Evolutionary conservation across 2,113 vertebrate genomes (phyloP), one percentile per base, ranked within the genome.

Genomic region (Plectropomus leopardus): DNA sequence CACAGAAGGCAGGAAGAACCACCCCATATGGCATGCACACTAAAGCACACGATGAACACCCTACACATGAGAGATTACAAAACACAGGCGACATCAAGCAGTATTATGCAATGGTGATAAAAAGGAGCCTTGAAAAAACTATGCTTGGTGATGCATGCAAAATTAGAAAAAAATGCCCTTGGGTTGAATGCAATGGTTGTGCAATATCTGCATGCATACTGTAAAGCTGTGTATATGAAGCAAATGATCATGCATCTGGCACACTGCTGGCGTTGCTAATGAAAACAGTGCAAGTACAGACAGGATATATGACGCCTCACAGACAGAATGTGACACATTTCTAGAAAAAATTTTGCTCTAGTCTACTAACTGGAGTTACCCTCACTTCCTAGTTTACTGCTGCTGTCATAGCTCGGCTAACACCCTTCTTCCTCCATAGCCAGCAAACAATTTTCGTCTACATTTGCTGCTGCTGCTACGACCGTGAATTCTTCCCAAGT

Each of bases 331-430:
- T 53, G 72, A 70, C 77, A 85, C 55, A 60, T 75, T 78, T 80
- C 45, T 17, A 50, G 80, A 71, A 70, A 26, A 32, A 55, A 47
- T 81, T 28, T 51, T 23, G 72, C 78, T 55, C 36, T 40, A 59
- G 74, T 81, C 72, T 53, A 66, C 85, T 65, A 77, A 87, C 78
- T 88, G 85, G 86, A 91, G 89, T 92, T 89, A 72, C 77, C 76
- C 89, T 88, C 89, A 94, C 95, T 95, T 96, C 95, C 95, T 95
- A 95, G 90, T 95, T 93, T 59, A 78, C 77, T 83, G 88, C 76
- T 76, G 85, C 86, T 92, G 92, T 92, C 91, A 91, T 2, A 72
- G 66, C 89, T 85, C 90, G 85, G 94, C 92, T 94, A 93, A 91
- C 93, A 95, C 94, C 93, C 93, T 90, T 94, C 93, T 92, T 86